Evolutionary conservation across 2,113 vertebrate species (phyloP).

Genomic region (Vidua chalybeata): DNA sequence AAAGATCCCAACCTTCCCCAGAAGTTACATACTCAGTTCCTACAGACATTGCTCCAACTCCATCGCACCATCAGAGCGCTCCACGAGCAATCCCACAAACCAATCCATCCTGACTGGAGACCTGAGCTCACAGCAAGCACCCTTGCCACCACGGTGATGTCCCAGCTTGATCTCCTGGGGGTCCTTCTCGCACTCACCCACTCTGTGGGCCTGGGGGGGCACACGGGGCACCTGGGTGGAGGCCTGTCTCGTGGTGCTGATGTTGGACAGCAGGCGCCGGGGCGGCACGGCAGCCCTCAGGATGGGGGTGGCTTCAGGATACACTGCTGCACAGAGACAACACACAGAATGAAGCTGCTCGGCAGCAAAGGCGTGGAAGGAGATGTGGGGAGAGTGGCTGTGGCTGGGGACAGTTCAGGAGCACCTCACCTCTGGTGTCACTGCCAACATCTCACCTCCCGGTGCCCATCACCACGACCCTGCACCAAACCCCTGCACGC

Average conservation of each 20-base stretch:
- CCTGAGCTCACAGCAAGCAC: background rate
- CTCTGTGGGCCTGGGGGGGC: conserved; percentile 78
- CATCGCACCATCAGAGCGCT: background rate
- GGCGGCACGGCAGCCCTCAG: conserved; percentile 51
- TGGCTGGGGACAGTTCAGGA: background rate
- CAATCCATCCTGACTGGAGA: rapidly evolving
- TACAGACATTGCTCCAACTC: background rate
- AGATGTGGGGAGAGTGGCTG: rapidly evolving
- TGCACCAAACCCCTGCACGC: rapidly evolving
- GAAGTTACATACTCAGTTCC: background rate
- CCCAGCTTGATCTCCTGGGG: rapidly evolving
- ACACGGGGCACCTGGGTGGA: conserved; percentile 85
- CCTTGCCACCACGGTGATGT: rapidly evolving
- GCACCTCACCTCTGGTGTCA: background rate
- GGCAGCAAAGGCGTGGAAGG: rapidly evolving
- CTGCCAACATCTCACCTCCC: rapidly evolving
- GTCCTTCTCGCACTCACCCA: conserved; percentile 77
- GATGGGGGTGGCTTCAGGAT: conserved; percentile 71
- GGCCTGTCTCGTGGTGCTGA: conserved; percentile 85
- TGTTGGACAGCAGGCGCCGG: conserved; percentile 73
- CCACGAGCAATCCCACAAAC: background rate
- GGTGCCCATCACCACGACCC: background rate
- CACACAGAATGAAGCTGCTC: background rate
- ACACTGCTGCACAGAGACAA: background rate
- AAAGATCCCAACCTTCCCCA: background rate